phyloP scores from a whole-genome alignment of 2,797 vertebrate species.

The Urosaurus nigricauda region DNA sequence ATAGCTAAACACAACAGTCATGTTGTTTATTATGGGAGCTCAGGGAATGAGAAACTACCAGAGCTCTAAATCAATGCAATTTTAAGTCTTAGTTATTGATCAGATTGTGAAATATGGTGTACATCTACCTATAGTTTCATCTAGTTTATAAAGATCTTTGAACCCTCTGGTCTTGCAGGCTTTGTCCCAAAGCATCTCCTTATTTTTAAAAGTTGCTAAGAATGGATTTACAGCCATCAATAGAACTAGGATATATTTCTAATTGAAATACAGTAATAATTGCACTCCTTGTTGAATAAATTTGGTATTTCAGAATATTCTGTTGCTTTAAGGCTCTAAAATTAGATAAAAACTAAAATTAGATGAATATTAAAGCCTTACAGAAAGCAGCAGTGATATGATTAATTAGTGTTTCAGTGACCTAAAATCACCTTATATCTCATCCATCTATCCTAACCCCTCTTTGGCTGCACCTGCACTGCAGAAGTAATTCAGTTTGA shows the following conservation, averaged over 20 bases:
- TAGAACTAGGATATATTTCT: neutral
- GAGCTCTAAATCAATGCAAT: slow-evolving; percentile 41
- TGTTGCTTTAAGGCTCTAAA: neutral
- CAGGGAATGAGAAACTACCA: slow-evolving; percentile 40
- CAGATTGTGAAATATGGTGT: slow-evolving; percentile 23
- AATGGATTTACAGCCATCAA: slow-evolving; percentile 7
- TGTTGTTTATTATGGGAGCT: slow-evolving; percentile 36
- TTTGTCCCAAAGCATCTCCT: neutral
- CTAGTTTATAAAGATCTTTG: neutral
- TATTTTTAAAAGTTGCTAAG: slow-evolving; percentile 1
- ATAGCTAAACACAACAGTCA: slow-evolving; percentile 17
- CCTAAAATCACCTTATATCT: too few relatives aligned
- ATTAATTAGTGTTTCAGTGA: too few relatives aligned
- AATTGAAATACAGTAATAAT: slow-evolving; percentile 6
- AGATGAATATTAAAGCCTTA: neutral
- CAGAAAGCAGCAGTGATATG: too few relatives aligned
- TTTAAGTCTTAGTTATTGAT: slow-evolving; percentile 53
- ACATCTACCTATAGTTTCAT: slow-evolving; percentile 20
- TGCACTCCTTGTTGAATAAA: neutral
- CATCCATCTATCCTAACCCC: too few relatives aligned
- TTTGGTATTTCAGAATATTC: neutral
- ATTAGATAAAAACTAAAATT: neutral
- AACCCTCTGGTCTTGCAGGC: neutral
- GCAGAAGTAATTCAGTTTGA: too few relatives aligned
- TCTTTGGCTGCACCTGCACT: too few relatives aligned